These are phyloP conservation scores for Stomorhina lunata DNA, from an alignment of 2,888 invertebrate species.

Conservation along the genomic window DNA sequence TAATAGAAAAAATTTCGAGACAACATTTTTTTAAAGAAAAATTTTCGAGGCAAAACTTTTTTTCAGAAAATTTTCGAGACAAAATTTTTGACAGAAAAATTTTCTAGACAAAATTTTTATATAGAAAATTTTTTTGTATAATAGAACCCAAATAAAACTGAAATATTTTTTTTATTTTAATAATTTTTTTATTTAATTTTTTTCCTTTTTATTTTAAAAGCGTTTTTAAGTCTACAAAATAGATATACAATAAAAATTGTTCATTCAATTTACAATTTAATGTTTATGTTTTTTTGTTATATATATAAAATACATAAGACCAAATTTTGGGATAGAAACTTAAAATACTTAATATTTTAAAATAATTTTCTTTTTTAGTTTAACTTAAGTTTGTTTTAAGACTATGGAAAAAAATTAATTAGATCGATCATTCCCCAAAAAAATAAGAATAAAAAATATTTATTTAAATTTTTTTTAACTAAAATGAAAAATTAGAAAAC, in stretches of 20 bases:
- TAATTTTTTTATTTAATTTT: conserved; percentile 31
- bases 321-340: conserved; percentile 39
- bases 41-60: too few species aligned
- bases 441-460: not conserved
- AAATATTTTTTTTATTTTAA: conserved; percentile 9
- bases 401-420: conserved; percentile 30
- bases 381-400: conserved; percentile 51
- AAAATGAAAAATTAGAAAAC: conserved; percentile 12
- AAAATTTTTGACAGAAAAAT: too few species aligned
- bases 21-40: too few species aligned
- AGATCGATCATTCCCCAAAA: conserved; percentile 53
- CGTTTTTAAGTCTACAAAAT: conserved; percentile 35
- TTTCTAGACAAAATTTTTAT: too few species aligned
- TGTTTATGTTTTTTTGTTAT: conserved; percentile 10
- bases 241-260: conserved; percentile 12
- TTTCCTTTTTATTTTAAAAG: conserved; percentile 50
- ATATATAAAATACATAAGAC: conserved; percentile 17
- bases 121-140: too few species aligned
- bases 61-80: too few species aligned
- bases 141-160: too few species aligned
- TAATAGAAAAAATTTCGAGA: too few species aligned
- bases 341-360: conserved; percentile 38
- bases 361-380: not conserved
- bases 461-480: conserved; percentile 16
- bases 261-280: conserved; percentile 51